Conservation (phyloP, 1,140 invertebrate genomes). For the Coelopa frigida region DNA sequence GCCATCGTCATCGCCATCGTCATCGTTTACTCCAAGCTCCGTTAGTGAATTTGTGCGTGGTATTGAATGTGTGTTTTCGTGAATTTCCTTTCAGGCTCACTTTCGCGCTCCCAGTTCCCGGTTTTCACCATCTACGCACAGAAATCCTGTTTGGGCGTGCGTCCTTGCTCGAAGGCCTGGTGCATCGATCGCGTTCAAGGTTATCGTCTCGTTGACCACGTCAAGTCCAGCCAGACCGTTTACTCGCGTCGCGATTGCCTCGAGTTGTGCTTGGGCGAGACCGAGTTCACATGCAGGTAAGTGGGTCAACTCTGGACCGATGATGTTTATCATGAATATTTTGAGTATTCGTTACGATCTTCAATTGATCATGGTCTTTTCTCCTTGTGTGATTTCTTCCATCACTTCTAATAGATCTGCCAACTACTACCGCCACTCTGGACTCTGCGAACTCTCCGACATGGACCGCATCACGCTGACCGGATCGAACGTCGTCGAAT, state of each 20-base stretch:
- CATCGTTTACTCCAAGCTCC: too few species aligned
- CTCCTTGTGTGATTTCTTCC: not conserved
- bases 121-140: slow-evolving; percentile 95
- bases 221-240: slow-evolving; percentile 62
- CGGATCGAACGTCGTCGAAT: slow-evolving; percentile 59
- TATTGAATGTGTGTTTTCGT: too few species aligned
- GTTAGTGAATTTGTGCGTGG: too few species aligned
- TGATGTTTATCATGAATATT: too few species aligned
- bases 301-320: too few species aligned
- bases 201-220: slow-evolving; percentile 65
- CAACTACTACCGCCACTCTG: slow-evolving; percentile 78
- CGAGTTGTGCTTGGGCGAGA: slow-evolving; percentile 79
- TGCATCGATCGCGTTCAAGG: slow-evolving; percentile 88
- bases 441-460: slow-evolving; percentile 78
- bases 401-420: slow-evolving; percentile 64
- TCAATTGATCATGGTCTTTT: not conserved
- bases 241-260: slow-evolving; percentile 76
- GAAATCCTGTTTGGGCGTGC: slow-evolving; percentile 80
- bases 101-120: slow-evolving; percentile 86
- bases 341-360: too few species aligned
- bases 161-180: slow-evolving; percentile 82
- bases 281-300: slow-evolving; percentile 84
- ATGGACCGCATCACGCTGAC: slow-evolving; percentile 83
- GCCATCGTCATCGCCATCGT: too few species aligned
- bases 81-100: slow-evolving; percentile 56